A percentile compares a stretch with the other conserved stretches of the same genome.
Evolutionary conservation across 1,140 invertebrate species (phyloP).

Genomic region (Diorhabda carinulata): DNA sequence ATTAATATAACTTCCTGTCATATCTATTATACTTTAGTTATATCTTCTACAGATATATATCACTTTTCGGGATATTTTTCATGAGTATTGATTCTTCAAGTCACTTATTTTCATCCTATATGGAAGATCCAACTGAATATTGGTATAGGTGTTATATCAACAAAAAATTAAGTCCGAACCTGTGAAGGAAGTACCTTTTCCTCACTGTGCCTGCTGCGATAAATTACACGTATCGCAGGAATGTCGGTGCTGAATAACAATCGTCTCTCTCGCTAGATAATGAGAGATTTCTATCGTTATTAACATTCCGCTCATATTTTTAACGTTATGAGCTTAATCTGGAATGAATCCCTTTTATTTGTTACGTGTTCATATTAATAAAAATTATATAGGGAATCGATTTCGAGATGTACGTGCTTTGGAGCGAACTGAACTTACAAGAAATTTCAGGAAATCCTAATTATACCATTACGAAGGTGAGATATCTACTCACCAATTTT

Average conservation of each 20-base stretch:
- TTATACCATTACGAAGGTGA: too few relatives aligned
- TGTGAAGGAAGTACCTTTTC: neutral
- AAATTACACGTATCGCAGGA: constrained; percentile 16
- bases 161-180: too few relatives aligned
- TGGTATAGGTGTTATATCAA: too few relatives aligned
- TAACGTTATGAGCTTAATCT: constrained; percentile 3
- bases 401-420: neutral
- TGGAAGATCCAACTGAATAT: too few relatives aligned
- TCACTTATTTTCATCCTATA: too few relatives aligned
- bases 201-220: neutral
- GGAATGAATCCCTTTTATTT: constrained; percentile 9
- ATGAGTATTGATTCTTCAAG: too few relatives aligned
- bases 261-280: neutral
- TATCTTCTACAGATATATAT: too few relatives aligned
- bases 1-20: too few relatives aligned
- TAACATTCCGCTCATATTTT: constrained; percentile 11
- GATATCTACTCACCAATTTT: too few relatives aligned
- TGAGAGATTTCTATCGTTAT: constrained; percentile 9
- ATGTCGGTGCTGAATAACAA: constrained; percentile 14
- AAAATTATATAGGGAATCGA: constrained; percentile 1
- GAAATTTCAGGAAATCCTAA: too few relatives aligned
- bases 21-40: too few relatives aligned
- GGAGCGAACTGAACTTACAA: neutral
- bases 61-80: too few relatives aligned
- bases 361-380: constrained; percentile 9